Percentiles rank a stretch among this genome's conserved stretches.
These are phyloP conservation scores for Pseudomyrmex cubaensis DNA, from an alignment of 1,140 invertebrate species.

Conservation along the genomic window DNA sequence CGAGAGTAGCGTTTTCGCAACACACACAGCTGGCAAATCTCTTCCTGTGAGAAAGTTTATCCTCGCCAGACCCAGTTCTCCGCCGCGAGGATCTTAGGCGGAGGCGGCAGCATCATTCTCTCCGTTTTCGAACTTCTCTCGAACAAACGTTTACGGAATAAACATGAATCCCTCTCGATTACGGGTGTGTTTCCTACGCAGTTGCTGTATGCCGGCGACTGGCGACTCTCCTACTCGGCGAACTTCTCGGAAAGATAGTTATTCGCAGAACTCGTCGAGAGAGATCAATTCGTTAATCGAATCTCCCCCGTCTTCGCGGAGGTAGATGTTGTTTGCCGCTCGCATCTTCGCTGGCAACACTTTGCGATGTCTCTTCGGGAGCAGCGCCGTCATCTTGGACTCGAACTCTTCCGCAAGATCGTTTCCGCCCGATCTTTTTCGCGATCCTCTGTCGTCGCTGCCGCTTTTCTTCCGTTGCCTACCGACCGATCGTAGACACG, in stretches of 20 bases:
- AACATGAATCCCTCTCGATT: conserved; percentile 27
- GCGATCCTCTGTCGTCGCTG: neutral
- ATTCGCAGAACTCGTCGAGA: neutral
- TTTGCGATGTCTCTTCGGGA: neutral
- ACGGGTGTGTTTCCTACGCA: neutral
- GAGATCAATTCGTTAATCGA: conserved; percentile 41
- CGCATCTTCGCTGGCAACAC: neutral
- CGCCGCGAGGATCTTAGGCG: neutral
- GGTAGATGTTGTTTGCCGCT: neutral
- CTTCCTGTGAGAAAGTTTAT: conserved; percentile 15
- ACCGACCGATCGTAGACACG: conserved; percentile 54
- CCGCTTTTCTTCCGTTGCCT: conserved; percentile 32
- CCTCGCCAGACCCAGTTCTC: conserved; percentile 20
- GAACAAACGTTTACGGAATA: conserved; percentile 24
- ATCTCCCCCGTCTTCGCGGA: neutral
- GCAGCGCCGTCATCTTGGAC: neutral
- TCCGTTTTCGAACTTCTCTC: conserved; percentile 11
- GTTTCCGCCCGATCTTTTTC: neutral
- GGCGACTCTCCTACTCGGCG: neutral
- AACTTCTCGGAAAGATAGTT: neutral
- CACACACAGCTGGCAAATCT: conserved; percentile 33
- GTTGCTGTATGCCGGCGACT: neutral
- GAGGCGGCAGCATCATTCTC: neutral
- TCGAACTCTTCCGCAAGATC: neutral
- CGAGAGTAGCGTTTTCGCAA: neutral